A percentile compares a stretch with the other conserved stretches of the same genome.
Evolutionary conservation across 2,888 invertebrate genomes (phyloP).

Genomic region (Petrolisthes cinctipes): DNA sequence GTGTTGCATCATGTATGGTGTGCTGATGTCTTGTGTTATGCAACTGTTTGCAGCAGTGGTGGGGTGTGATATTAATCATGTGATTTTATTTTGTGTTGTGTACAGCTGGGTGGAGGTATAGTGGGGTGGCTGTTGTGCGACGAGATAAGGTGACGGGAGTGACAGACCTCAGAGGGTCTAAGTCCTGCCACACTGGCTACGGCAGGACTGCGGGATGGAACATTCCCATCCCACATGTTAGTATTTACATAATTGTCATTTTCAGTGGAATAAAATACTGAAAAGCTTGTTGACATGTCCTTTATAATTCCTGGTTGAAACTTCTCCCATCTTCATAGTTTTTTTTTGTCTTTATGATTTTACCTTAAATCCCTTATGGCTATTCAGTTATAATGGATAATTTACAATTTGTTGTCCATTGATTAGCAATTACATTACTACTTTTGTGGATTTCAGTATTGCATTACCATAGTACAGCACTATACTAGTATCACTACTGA

Average conservation of each 20-base stretch:
- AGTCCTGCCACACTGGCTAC: conserved; percentile 88
- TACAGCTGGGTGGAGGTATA: conserved; percentile 82
- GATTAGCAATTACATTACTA: too few relatives aligned
- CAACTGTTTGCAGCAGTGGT: not conserved
- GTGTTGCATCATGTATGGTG: not conserved
- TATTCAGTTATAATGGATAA: not conserved
- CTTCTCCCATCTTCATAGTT: not conserved
- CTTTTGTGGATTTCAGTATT: too few relatives aligned
- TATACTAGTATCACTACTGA: too few relatives aligned
- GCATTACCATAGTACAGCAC: too few relatives aligned
- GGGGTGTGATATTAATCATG: not conserved
- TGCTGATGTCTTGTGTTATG: not conserved
- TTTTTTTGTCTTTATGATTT: not conserved
- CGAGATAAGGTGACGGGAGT: conserved; percentile 74
- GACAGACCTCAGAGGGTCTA: conserved; percentile 80
- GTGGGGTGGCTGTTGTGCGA: conserved; percentile 84
- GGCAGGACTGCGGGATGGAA: conserved; percentile 91
- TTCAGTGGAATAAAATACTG: not conserved
- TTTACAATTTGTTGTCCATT: too few relatives aligned
- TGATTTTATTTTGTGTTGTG: too few relatives aligned
- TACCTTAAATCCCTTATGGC: not conserved
- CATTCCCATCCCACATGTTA: conserved; percentile 81
- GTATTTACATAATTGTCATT: conserved; percentile 66
- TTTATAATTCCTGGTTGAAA: not conserved
- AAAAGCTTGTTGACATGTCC: not conserved